Evolutionary conservation across 2,113 vertebrate genomes (phyloP), one percentile per base, ranked within the genome.

Genomic region (Osmerus eperlanus): DNA sequence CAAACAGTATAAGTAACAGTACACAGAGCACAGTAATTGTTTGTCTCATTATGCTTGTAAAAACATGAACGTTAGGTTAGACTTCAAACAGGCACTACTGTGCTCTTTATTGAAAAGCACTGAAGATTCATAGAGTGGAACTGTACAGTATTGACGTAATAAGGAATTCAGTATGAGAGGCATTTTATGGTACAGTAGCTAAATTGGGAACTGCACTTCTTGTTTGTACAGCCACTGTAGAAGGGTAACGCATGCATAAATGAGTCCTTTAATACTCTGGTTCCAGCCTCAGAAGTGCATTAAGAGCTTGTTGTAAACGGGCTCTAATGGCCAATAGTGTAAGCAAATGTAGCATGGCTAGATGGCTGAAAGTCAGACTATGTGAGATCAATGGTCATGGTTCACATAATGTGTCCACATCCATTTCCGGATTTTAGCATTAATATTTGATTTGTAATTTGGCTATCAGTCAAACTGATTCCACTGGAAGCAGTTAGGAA

Each of bases 401-500:
- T 67, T 75, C 65, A 85, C 78, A 73, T 66, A 55, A 78, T 47
- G 56, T 18, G 16, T 55, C 68, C 77, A 59, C n/a, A 67, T 78
- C 73, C 81, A 80, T 85, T 83, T 86, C 75, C 81, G 60, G 18
- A 59, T 76, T 55, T 76, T 76, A 67, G 67, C 68, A 65, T 74
- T 80, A 78, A 81, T 79, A 84, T 85, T 82, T 83, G 74, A 88
- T 87, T 77, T 51, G 65, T 54, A 60, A 59, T 80, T 28, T 68
- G 67, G 73, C 68, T 72, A 65, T 28, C 59, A 72, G 78, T 77
- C 72, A 68, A 59, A 51, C 79, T 29, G 36, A 79, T 64, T 53
- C 54, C 61, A 66, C 76, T 69, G 67, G 61, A 70, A 78, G 60
- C 54, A 72, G 41, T 28, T 32, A 56, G 15, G 55, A 56, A 56